These are phyloP conservation scores for Phenacoccus solenopsis DNA, from an alignment of 1,140 invertebrate genomes.

Conservation along the genomic window DNA sequence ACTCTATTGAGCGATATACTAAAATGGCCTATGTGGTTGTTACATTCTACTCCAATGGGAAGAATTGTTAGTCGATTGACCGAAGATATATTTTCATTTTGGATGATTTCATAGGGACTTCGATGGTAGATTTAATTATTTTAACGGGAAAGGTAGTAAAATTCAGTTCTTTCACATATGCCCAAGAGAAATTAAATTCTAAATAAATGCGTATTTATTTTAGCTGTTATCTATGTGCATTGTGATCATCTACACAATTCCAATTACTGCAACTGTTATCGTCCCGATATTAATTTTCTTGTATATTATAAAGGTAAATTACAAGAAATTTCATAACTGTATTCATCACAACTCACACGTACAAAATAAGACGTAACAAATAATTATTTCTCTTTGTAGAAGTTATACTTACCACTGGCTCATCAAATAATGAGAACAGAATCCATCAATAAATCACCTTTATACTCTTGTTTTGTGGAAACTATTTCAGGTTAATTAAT, in stretches of 20 bases:
- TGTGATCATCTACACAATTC: conserved; percentile 82
- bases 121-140: background rate
- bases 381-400: conserved; percentile 37
- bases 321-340: too few species aligned
- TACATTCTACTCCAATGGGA: conserved; percentile 76
- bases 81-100: conserved; percentile 48
- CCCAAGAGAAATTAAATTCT: background rate
- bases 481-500: conserved; percentile 54
- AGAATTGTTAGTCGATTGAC: conserved; percentile 76
- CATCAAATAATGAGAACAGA: conserved; percentile 89
- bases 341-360: too few species aligned
- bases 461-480: conserved; percentile 97
- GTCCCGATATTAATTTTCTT: conserved; percentile 76
- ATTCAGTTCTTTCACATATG: too few species aligned
- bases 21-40: conserved; percentile 63
- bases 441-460: conserved; percentile 90
- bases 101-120: conserved; percentile 35
- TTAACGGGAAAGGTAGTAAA: background rate
- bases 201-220: conserved; percentile 31
- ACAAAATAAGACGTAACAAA: background rate
- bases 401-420: conserved; percentile 88
- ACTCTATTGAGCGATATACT: conserved; percentile 60
- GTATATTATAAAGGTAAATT: conserved; percentile 67
- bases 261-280: conserved; percentile 68
- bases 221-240: conserved; percentile 74